These are phyloP conservation scores for Globia sparganii DNA, from an alignment of 2,888 invertebrate species.

Conservation along the genomic window DNA sequence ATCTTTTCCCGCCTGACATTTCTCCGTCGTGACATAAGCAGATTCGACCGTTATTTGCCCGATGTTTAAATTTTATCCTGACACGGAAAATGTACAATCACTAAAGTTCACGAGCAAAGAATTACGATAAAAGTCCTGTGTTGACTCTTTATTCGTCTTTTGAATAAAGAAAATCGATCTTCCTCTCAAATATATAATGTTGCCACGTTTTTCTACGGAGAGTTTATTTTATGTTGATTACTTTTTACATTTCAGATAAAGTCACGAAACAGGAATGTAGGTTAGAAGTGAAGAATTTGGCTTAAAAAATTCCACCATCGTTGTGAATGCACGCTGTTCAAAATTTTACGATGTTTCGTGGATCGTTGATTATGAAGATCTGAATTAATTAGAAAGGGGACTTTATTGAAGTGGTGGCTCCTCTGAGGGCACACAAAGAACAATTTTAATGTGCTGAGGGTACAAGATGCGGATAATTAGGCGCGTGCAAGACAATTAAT, in stretches of 20 bases:
- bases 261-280: slow-evolving; percentile 60
- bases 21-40: slow-evolving; percentile 67
- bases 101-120: slow-evolving; percentile 51
- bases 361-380: slow-evolving; percentile 48
- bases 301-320: slow-evolving; percentile 18
- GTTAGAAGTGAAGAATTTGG: slow-evolving; percentile 38
- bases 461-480: slow-evolving; percentile 63
- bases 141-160: slow-evolving; percentile 50
- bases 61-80: slow-evolving; percentile 59
- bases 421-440: slow-evolving; percentile 46
- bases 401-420: slow-evolving; percentile 42
- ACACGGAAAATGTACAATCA: slow-evolving; percentile 55
- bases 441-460: slow-evolving; percentile 37
- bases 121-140: slow-evolving; percentile 57
- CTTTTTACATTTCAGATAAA: slow-evolving; percentile 68
- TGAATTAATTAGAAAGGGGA: slow-evolving; percentile 48
- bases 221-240: slow-evolving; percentile 68
- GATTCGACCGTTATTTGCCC: slow-evolving; percentile 57
- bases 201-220: slow-evolving; percentile 58
- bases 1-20: slow-evolving; percentile 59
- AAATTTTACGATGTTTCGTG: slow-evolving; percentile 32
- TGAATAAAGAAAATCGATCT: slow-evolving; percentile 65
- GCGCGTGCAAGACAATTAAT: slow-evolving; percentile 64
- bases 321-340: slow-evolving; percentile 29
- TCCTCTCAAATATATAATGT: slow-evolving; percentile 64